Evolutionary conservation across 2,888 invertebrate genomes (phyloP).

Genomic region (Hydriomena furcata): DNA sequence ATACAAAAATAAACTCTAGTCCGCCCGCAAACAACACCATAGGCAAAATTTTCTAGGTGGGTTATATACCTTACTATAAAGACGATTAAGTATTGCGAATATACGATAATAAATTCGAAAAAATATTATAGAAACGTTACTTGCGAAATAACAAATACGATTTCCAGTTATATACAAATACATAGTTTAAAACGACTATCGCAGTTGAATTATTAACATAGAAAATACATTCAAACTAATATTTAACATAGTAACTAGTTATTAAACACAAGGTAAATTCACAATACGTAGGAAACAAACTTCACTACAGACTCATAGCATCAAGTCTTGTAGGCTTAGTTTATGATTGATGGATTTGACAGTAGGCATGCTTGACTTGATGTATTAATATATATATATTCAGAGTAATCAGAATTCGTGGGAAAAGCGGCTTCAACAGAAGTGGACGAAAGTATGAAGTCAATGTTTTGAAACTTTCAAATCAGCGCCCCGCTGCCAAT

Average conservation of each 20-base stretch:
- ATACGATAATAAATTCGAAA: constrained; percentile 53
- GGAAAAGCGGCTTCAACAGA: background rate
- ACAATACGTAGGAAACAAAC: constrained; percentile 4
- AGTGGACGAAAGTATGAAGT: background rate
- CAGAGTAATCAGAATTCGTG: background rate
- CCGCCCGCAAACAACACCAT: constrained; percentile 60
- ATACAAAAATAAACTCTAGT: constrained; percentile 78
- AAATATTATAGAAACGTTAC: constrained; percentile 47
- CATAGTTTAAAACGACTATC: constrained; percentile 11
- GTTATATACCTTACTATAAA: constrained; percentile 52
- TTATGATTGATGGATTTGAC: background rate
- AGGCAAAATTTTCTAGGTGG: constrained; percentile 72
- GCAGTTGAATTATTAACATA: constrained; percentile 10
- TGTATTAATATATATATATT: background rate
- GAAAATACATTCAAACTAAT: constrained; percentile 10
- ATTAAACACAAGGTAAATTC: constrained; percentile 4
- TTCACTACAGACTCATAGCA: constrained; percentile 3
- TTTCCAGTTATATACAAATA: constrained; percentile 26
- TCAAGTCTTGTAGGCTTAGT: background rate
- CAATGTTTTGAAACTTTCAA: background rate
- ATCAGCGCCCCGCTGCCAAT: constrained; percentile 7
- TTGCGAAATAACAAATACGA: constrained; percentile 49
- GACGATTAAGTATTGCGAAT: constrained; percentile 55
- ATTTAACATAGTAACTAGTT: background rate
- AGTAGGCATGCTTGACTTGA: background rate